Base-by-base conservation (phyloP, 53 echinoderm and acorn worm species). In the Henricia sp. region DNA sequence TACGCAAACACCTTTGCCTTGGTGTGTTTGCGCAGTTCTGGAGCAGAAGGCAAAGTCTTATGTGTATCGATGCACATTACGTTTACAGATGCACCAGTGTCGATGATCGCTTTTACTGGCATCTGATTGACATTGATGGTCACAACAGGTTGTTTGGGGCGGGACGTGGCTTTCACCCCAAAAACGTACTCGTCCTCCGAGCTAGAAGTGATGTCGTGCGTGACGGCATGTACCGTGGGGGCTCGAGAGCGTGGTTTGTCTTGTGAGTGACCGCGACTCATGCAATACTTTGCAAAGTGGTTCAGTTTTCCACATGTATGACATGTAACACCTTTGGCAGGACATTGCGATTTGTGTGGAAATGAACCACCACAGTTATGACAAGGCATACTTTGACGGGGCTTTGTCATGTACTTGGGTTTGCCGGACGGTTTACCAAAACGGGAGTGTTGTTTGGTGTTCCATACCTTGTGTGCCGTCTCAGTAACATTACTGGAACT, bases 81-180 rank as follows among this genome's bases (percentile, higher is more conserved):
- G 46, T 21, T 44, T 2, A 69, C 6, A 9, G 32, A 59, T 4
- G 60, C 53, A 52, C 53, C 83, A 70, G 83, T 83, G 40, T 83
- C 83, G 16, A 83, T 83, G 51, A 83, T 51, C 29, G 23, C 70
- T 38, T 66, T 66, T 19, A 83, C 83, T 21, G 67, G 67, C 3
- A 70, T 83, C 21, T n/a, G 50, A 3, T 66, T 83, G 12, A 69
- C 68, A 17, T 10, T 83, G 51, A 38, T 53, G 11, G 83, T 83
- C 67, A 83, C 6, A 0, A 29, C n/a, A n/a, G n/a, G n/a, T n/a
- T 55, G 55, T n/a, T 55, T 55, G 19, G 55, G 4, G 19, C 4
- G n/a, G 4, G 28, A n/a, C n/a, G n/a, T n/a, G n/a, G n/a, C n/a
- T n/a, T n/a, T n/a, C n/a, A n/a, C n/a, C n/a, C n/a, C n/a, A n/a